These are phyloP conservation scores for Apeltes quadracus DNA, from an alignment of 2,113 vertebrate species.

Conservation along the genomic window DNA sequence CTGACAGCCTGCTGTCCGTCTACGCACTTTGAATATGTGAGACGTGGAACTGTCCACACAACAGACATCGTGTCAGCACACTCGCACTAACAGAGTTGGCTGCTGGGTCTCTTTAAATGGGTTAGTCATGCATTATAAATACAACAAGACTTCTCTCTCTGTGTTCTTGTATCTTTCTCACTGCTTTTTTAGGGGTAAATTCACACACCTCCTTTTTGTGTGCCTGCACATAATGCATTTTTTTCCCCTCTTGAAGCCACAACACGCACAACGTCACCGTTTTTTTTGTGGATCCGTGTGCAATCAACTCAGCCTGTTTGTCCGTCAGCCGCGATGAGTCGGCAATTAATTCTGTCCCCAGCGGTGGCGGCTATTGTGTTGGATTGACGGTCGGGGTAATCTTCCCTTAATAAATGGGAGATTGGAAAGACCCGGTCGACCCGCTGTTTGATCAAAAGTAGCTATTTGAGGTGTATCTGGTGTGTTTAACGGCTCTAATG, in stretches of 20 bases:
- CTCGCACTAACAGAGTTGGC: slow-evolving; percentile 14
- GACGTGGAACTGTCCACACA: neutral
- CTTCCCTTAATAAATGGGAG: slow-evolving; percentile 11
- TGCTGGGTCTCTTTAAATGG: slow-evolving; percentile 57
- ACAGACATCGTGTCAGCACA: neutral
- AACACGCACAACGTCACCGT: neutral
- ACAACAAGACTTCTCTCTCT: slow-evolving; percentile 30
- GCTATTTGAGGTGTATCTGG: neutral
- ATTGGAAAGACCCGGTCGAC: slow-evolving; percentile 2
- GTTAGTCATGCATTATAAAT: slow-evolving; percentile 74
- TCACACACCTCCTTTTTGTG: neutral
- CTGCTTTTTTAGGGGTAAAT: neutral
- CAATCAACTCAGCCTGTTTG: neutral
- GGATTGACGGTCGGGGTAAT: slow-evolving; percentile 34
- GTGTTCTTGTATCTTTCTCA: slow-evolving; percentile 12
- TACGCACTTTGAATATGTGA: neutral
- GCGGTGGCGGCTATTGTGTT: slow-evolving; percentile 46
- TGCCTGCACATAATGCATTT: neutral
- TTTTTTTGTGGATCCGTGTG: neutral
- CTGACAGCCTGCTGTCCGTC: neutral
- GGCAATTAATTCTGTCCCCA: slow-evolving; percentile 30
- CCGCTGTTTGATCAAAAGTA: neutral
- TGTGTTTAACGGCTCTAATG: neutral
- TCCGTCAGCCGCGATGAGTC: neutral
- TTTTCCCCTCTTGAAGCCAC: slow-evolving; percentile 26